phyloP scores from a whole-genome alignment of 2,797 vertebrate species.

The Peromyscus melanophrys region DNA sequence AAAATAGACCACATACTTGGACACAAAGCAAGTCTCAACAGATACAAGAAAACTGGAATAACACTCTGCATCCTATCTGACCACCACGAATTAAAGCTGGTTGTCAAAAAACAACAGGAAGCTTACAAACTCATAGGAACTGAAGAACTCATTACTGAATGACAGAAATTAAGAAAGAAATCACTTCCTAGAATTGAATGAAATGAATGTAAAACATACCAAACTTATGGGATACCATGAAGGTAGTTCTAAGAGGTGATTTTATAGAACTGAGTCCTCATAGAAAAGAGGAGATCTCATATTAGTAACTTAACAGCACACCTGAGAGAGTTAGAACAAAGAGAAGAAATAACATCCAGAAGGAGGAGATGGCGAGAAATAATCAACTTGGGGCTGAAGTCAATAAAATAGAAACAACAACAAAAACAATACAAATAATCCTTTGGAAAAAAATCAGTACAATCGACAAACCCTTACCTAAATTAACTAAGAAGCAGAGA shows the following conservation, averaged over 20 bases:
- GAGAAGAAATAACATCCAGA: not conserved
- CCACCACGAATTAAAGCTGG: not conserved
- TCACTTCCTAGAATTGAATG: not conserved
- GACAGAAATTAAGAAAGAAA: not conserved
- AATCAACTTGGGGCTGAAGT: not conserved
- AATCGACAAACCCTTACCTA: not conserved
- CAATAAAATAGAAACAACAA: not conserved
- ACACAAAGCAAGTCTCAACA: not conserved
- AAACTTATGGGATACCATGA: not conserved
- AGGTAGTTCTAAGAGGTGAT: not conserved
- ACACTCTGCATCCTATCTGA: not conserved
- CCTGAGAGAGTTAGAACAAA: not conserved
- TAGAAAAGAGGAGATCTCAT: not conserved
- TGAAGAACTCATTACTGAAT: not conserved
- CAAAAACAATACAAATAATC: not conserved
- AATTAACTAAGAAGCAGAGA: not conserved
- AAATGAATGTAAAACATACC: not conserved
- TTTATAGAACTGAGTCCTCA: not conserved
- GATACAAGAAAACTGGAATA: not conserved
- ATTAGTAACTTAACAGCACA: not conserved
- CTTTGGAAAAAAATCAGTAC: not conserved
- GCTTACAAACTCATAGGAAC: not conserved
- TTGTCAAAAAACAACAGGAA: not conserved
- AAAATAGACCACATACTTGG: not conserved
- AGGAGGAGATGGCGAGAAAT: not conserved